Evolutionary conservation across 1,140 invertebrate genomes (phyloP).

Genomic region (Adelges cooleyi): DNA sequence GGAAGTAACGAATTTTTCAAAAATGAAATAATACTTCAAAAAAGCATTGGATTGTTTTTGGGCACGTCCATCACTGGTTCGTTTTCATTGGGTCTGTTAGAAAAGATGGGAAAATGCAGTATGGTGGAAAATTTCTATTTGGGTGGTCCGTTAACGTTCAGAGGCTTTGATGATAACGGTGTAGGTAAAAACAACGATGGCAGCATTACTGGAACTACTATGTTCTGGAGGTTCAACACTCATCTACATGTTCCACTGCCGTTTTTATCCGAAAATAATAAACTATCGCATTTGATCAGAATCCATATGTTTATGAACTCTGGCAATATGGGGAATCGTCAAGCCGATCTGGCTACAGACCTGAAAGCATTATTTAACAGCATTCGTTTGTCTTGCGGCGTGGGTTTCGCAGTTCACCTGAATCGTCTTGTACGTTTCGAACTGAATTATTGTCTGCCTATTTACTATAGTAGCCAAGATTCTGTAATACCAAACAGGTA

Average conservation of each 20-base stretch:
- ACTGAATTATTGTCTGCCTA: conserved; percentile 70
- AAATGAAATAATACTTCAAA: conserved; percentile 65
- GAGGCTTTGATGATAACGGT: conserved; percentile 71
- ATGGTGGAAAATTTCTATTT: conserved; percentile 74
- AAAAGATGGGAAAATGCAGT: conserved; percentile 47
- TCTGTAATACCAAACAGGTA: conserved; percentile 45
- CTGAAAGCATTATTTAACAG: conserved; percentile 41
- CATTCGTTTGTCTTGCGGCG: conserved; percentile 51
- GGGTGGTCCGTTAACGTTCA: conserved; percentile 68
- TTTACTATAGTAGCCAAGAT: conserved; percentile 45
- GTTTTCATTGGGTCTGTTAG: conserved; percentile 56
- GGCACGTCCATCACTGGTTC: conserved; percentile 63
- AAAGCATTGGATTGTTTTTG: conserved; percentile 54
- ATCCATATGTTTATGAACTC: conserved; percentile 74
- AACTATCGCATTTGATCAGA: conserved; percentile 58
- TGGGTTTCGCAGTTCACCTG: conserved; percentile 64
- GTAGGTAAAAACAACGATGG: conserved; percentile 67
- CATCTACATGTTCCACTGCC: conserved; percentile 78
- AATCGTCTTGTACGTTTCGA: conserved; percentile 68
- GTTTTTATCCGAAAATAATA: conserved; percentile 59
- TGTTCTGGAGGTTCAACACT: conserved; percentile 66
- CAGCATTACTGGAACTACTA: conserved; percentile 52
- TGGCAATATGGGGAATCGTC: conserved; percentile 55
- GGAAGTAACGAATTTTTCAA: conserved; percentile 77
- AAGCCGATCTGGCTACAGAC: conserved; percentile 34